Evolutionary conservation across 2,113 vertebrate species (phyloP), one percentile per base, ranked within the genome.

Genomic region (Toxotes jaculatrix): DNA sequence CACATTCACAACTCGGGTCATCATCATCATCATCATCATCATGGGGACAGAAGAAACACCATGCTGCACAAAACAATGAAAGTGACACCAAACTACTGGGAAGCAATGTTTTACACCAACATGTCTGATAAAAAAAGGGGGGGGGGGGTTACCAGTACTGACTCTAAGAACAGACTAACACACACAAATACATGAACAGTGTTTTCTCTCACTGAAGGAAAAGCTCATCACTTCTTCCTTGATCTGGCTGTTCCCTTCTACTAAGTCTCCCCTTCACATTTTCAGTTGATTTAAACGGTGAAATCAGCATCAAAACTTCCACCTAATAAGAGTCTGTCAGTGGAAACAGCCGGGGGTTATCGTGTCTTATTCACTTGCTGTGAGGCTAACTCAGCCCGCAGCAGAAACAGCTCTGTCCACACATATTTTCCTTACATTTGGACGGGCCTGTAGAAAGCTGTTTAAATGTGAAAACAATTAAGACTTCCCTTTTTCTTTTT

Each of bases 1-100:
- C 83, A 88, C 83, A 88, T 86, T 89, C 82, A 89, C 85, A 75
- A 80, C 76, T 82, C 61, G 67, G 78, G 34, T 79, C 85, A 31
- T 71, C 23, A 72, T 17, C 62, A 59, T 71, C 23, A 72, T 17
- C 62, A 59, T 77, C 27, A 27, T 27, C 27, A 27, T 27, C 27
- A 27, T 27, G 27, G 73, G 61, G 66, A 79, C 73, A 65, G 61
- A 49, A 36, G 68, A 45, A 71, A 68, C 4, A 73, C 51, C 42
- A 74, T 27, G 64, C 74, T 78, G 43, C 69, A 82, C 70, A 21
- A 65, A 60, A 75, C 32, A 64, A 47, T 19, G 51, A 66, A 74
- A 45, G 57, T 74, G 73, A 87, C 73, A 84, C 56, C 31, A 72
- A 82, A 79, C 55, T 62, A 84, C 78, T 11, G 65, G 13, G 34